Conservation (phyloP, 2,113 vertebrate species). For the Desmodus rotundus region DNA sequence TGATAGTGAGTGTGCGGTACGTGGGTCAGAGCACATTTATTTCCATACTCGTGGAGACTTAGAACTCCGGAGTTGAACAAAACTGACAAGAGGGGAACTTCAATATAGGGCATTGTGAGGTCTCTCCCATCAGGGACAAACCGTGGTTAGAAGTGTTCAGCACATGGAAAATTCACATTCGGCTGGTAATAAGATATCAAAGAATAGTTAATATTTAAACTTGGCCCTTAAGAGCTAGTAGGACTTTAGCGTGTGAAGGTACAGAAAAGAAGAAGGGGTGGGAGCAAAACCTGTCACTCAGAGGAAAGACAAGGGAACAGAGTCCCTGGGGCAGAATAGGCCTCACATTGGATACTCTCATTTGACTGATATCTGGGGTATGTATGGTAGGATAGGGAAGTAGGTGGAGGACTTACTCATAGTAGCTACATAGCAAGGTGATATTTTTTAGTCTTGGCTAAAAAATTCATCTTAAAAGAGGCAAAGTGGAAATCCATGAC, state of each 20-base stretch:
- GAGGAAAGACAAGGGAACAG: not conserved
- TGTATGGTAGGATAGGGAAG: not conserved
- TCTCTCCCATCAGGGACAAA: not conserved
- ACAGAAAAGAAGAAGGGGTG: not conserved
- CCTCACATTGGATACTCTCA: not conserved
- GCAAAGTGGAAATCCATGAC: not conserved
- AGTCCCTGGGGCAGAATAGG: not conserved
- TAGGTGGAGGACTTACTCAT: not conserved
- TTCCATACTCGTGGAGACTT: not conserved
- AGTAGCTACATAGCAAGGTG: not conserved
- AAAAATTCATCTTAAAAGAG: not conserved
- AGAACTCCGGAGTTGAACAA: not conserved
- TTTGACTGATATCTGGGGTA: not conserved
- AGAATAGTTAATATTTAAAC: not conserved
- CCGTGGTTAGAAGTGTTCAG: not conserved
- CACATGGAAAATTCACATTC: not conserved
- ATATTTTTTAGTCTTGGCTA: not conserved
- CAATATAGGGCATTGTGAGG: not conserved
- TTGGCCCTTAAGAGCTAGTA: not conserved
- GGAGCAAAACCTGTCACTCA: not conserved
- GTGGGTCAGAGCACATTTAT: not conserved
- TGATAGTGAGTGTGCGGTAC: not conserved
- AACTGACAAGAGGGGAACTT: not conserved
- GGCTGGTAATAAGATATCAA: not conserved
- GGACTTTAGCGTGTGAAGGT: not conserved